Evolutionary conservation across 2,797 vertebrate species (phyloP).

Genomic region (Diplodus sargus): DNA sequence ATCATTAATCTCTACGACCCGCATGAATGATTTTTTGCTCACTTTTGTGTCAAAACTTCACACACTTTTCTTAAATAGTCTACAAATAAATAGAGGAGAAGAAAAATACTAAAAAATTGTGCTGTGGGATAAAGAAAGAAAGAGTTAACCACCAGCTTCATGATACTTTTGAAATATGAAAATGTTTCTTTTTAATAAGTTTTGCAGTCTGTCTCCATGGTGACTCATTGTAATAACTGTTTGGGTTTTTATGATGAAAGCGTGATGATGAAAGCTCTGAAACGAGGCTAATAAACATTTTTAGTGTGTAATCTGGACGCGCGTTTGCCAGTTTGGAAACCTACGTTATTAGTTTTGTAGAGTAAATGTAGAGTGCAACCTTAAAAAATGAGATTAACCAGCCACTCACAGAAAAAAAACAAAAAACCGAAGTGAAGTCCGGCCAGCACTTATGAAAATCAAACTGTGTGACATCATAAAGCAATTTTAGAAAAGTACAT

Average conservation of each 20-base stretch:
- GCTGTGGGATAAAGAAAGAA: background rate
- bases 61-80: background rate
- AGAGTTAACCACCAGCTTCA: conserved; percentile 57
- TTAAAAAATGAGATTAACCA: conserved; percentile 59
- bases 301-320: conserved; percentile 28
- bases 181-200: conserved; percentile 33
- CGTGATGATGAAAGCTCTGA: conserved; percentile 56
- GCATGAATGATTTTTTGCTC: background rate
- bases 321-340: conserved; percentile 57
- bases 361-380: conserved; percentile 47
- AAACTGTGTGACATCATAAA: conserved; percentile 61
- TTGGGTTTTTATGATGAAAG: conserved; percentile 55
- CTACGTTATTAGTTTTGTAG: conserved; percentile 35
- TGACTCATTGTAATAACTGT: conserved; percentile 55
- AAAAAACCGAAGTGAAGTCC: conserved; percentile 23
- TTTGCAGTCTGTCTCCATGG: conserved; percentile 58
- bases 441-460: conserved; percentile 56
- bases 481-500: conserved; percentile 46
- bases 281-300: conserved; percentile 58
- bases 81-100: background rate
- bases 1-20: background rate
- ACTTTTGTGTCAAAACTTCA: background rate
- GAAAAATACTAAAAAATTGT: background rate
- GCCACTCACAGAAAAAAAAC: conserved; percentile 26
- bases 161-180: conserved; percentile 56